Evolutionary conservation across 2,888 invertebrate species (phyloP).

Genomic region (Drosophila nr. perissopoda): DNA sequence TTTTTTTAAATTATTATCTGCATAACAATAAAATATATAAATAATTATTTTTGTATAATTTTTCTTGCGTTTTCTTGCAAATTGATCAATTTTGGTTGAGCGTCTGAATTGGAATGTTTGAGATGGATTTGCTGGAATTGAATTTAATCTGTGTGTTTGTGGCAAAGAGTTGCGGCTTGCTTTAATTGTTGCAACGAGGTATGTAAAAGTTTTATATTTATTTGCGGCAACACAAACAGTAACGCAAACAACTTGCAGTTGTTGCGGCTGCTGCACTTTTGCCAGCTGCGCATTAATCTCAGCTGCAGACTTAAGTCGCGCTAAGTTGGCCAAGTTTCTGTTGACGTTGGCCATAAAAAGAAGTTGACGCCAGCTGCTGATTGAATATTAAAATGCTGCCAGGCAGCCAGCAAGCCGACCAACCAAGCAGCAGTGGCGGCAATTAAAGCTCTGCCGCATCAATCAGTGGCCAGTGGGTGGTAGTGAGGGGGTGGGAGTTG

Average conservation of each 20-base stretch:
- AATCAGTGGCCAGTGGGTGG: conserved; percentile 51
- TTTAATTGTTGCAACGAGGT: conserved; percentile 53
- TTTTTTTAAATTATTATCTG: neutral
- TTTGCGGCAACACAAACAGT: conserved; percentile 50
- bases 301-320: conserved; percentile 42
- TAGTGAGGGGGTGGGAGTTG: neutral
- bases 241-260: conserved; percentile 29
- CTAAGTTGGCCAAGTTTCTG: conserved; percentile 46
- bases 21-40: no score
- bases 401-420: neutral
- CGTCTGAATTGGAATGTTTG: neutral
- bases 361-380: conserved; percentile 70
- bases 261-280: conserved; percentile 44
- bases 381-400: conserved; percentile 75
- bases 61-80: neutral
- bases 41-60: neutral
- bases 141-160: neutral
- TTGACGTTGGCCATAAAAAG: conserved; percentile 49
- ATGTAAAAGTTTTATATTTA: conserved; percentile 50
- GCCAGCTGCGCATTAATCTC: conserved; percentile 64
- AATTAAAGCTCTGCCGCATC: conserved; percentile 70
- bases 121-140: neutral
- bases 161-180: neutral
- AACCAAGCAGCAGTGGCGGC: conserved; percentile 28
- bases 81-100: neutral